phyloP scores from a whole-genome alignment of 2,797 vertebrate species.

The Acipenser oxyrinchus region DNA sequence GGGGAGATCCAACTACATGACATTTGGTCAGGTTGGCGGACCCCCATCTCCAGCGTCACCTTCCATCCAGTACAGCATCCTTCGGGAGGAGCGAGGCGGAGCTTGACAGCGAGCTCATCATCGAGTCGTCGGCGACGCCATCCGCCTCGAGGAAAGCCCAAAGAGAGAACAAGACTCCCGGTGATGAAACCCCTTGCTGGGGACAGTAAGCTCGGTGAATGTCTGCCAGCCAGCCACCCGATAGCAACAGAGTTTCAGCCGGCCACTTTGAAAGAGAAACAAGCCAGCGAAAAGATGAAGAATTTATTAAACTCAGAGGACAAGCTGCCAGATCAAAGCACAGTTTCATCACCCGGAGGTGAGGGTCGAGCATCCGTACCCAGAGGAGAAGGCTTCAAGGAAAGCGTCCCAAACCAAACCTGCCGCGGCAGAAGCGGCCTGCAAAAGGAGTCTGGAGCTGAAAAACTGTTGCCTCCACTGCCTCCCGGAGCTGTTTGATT shows the following conservation, averaged over 20 bases:
- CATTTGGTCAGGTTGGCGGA: slow-evolving; percentile 66
- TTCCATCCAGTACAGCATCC: slow-evolving; percentile 86
- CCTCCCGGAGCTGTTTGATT: slow-evolving; percentile 65
- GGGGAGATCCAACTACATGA: slow-evolving; percentile 64
- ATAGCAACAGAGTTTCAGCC: slow-evolving; percentile 39
- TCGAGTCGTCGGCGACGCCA: slow-evolving; percentile 77
- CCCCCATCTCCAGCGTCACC: slow-evolving; percentile 61
- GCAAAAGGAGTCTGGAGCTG: slow-evolving; percentile 37
- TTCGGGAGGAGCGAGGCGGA: slow-evolving; percentile 90
- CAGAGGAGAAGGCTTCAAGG: slow-evolving; percentile 41
- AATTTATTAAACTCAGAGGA: slow-evolving; percentile 44
- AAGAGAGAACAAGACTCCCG: slow-evolving; percentile 85
- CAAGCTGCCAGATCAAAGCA: slow-evolving; percentile 52
- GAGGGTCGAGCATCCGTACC: slow-evolving; percentile 45
- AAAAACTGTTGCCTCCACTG: slow-evolving; percentile 22
- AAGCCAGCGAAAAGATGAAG: slow-evolving; percentile 40
- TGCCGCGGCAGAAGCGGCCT: slow-evolving; percentile 35
- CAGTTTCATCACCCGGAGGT: slow-evolving; percentile 49
- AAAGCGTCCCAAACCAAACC: slow-evolving; percentile 35
- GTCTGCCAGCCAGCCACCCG: slow-evolving; percentile 47
- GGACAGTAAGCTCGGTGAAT: slow-evolving; percentile 57
- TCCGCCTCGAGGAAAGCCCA: slow-evolving; percentile 89
- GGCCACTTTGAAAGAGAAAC: slow-evolving; percentile 38
- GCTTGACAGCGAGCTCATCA: slow-evolving; percentile 95
- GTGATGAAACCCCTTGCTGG: slow-evolving; percentile 62